Base-by-base conservation (phyloP, 2,797 vertebrate genomes). In the Eutrigla gurnardus region DNA sequence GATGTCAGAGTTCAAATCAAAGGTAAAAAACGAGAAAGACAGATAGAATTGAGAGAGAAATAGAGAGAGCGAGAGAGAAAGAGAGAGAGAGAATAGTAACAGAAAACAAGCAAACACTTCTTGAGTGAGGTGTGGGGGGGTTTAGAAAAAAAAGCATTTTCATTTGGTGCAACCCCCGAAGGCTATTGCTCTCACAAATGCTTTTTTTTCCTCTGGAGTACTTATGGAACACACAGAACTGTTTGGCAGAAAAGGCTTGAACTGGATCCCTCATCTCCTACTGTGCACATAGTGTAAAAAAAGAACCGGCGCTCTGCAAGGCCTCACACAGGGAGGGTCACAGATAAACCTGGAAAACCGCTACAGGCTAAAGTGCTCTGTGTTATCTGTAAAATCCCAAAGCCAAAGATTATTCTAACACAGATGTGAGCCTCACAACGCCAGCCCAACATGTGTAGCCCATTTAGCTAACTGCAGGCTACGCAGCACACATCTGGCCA, bases 1-100 rank as follows among this genome's bases (percentile, higher is more conserved):
- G 95, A 96, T 96, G 95, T 95, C 95, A 92, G 93, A 95, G 93
- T 91, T 94, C 91, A 95, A 95, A 92, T 91, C 88, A 95, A 95
- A 95, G 84, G 91, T 88, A 91, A 89, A 86, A 80, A 85, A 78
- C 69, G 49, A 83, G 53, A 73, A 17, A 84, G 47, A 85, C 58
- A 77, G 50, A 85, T 25, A 83, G 62, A 18, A 71, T 18, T 63
- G 42, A 84, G 60, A 79, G 18, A 79, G 35, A 86, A 52, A 90
- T 70, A 85, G 69, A 85, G 39, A 59, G 6, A 54, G 13, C 15
- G 10, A 52, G 10, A 52, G 10, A 17, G n/a, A 33, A 12, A 43
- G 2, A 32, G 18, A 32, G 18, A 43, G 25, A 43, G 25, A 0
- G 40, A 89, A 75, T 90, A 90, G 85, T 81, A 92, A 91, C 83